Evolutionary conservation across 1,140 invertebrate species (phyloP).

Genomic region (Hormaphis cornu): DNA sequence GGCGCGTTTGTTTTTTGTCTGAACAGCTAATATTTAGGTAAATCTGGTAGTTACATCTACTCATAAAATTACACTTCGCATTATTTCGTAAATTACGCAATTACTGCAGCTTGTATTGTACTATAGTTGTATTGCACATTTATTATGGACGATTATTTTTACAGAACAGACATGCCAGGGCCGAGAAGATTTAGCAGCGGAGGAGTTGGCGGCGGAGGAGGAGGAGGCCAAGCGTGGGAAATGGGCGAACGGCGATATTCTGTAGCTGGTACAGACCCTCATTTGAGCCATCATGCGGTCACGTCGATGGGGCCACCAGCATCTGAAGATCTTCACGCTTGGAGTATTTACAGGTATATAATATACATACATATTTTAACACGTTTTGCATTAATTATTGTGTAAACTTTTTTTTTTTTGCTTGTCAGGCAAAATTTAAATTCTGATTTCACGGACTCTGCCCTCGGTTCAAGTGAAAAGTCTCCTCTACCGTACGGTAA

Average conservation of each 20-base stretch:
- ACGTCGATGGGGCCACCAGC: constrained; percentile 47
- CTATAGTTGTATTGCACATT: neutral
- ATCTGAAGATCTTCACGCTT: constrained; percentile 85
- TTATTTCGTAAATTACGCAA: neutral
- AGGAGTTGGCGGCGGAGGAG: neutral
- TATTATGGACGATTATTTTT: neutral
- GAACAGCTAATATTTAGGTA: neutral
- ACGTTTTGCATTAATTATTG: neutral
- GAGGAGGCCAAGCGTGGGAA: constrained; percentile 44
- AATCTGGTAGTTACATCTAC: too few relatives aligned
- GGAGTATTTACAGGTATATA: constrained; percentile 81
- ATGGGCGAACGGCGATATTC: constrained; percentile 66
- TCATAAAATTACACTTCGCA: neutral
- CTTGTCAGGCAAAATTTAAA: constrained; percentile 78
- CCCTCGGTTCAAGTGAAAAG: constrained; percentile 79
- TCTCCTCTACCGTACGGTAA: constrained; percentile 84
- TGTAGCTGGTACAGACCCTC: constrained; percentile 58
- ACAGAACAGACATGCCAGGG: constrained; percentile 11
- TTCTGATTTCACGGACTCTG: constrained; percentile 88
- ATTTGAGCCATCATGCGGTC: constrained; percentile 17
- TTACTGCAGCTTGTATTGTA: neutral
- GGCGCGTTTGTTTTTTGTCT: neutral
- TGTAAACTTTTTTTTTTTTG: neutral
- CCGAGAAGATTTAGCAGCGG: constrained; percentile 24
- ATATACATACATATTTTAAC: neutral